phyloP scores from a whole-genome alignment of 1,140 invertebrate species.

The Cheumatopsyche charites region DNA sequence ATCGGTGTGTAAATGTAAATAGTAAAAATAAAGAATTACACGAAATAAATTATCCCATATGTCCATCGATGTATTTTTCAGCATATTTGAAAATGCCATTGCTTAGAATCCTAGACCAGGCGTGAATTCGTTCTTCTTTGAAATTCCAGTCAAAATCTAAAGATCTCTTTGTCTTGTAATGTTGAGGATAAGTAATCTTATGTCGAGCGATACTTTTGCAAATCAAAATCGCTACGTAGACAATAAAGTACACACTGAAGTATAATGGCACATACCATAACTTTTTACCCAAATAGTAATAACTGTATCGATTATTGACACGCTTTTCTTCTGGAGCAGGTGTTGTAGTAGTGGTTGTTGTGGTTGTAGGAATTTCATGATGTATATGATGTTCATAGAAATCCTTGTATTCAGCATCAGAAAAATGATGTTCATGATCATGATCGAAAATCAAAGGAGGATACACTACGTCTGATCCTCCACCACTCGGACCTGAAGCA shows the following conservation, averaged over 20 bases:
- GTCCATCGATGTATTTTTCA: conserved; percentile 46
- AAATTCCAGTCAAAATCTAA: conserved; percentile 19
- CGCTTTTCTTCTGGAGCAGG: conserved; percentile 67
- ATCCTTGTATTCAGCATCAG: conserved; percentile 56
- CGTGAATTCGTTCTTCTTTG: conserved; percentile 30
- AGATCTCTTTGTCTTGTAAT: conserved; percentile 42
- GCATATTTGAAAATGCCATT: conserved; percentile 36
- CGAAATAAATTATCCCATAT: conserved; percentile 28
- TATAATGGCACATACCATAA: conserved; percentile 83
- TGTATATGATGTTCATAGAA: conserved; percentile 55
- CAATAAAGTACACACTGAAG: conserved; percentile 83
- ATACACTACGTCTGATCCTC: conserved; percentile 44
- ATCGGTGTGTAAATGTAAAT: too few species aligned
- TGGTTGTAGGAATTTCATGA: conserved; percentile 54
- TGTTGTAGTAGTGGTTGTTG: conserved; percentile 58
- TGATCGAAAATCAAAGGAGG: conserved; percentile 50
- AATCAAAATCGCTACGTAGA: conserved; percentile 78
- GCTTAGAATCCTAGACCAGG: conserved; percentile 34
- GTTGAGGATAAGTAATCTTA: conserved; percentile 65
- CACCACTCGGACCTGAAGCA: conserved; percentile 43
- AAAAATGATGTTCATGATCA: conserved; percentile 57
- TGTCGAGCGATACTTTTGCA: conserved; percentile 79
- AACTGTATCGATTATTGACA: conserved; percentile 76
- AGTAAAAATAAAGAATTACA: too few species aligned
- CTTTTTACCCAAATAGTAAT: conserved; percentile 81